These are phyloP conservation scores for Dendrocopos noguchii DNA, from an alignment of 2,113 vertebrate genomes.

Conservation along the genomic window DNA sequence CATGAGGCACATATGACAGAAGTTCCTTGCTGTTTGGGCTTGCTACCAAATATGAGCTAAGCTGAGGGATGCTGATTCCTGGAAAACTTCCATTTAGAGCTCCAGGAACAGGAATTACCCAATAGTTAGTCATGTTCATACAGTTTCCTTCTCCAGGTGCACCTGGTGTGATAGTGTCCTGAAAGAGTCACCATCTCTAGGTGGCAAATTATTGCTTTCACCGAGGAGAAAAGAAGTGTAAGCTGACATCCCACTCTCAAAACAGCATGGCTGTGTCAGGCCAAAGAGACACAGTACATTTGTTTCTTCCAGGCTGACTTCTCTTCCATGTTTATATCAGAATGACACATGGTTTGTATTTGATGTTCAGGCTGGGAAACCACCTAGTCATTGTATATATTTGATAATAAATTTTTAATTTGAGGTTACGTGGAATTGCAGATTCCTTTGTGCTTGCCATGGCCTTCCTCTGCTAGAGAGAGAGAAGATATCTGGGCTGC, in stretches of 20 bases:
- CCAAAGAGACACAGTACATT: background rate
- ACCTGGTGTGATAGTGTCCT: background rate
- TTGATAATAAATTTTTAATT: background rate
- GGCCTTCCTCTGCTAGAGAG: background rate
- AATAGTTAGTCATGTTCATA: background rate
- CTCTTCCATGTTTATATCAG: background rate
- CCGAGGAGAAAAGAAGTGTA: background rate
- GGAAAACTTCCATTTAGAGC: background rate
- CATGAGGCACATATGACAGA: background rate
- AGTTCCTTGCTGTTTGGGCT: constrained; percentile 12
- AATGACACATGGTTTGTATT: background rate
- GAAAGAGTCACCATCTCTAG: background rate
- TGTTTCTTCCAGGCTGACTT: background rate
- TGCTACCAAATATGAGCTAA: constrained; percentile 3
- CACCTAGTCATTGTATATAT: background rate
- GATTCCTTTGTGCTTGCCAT: background rate
- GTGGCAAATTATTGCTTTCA: background rate
- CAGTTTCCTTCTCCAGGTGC: background rate
- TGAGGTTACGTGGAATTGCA: background rate
- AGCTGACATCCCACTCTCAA: background rate
- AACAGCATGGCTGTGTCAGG: background rate
- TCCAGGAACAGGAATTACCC: background rate
- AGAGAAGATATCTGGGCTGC: background rate
- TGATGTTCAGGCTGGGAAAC: background rate
- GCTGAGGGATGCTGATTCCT: background rate